Conservation (phyloP, 1,140 invertebrate species). For the Dermatophagoides farinae region DNA sequence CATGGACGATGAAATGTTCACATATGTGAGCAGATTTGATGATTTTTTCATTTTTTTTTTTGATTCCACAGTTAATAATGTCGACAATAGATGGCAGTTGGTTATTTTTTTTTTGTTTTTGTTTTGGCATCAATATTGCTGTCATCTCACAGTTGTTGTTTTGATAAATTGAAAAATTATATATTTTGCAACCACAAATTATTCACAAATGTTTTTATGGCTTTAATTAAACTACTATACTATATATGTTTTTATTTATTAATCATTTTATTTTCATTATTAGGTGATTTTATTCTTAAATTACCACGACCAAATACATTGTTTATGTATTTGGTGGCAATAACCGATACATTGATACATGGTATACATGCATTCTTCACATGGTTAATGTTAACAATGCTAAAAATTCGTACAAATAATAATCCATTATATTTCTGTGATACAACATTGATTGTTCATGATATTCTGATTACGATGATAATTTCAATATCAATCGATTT, state of each 20-base stretch:
- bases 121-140: no score
- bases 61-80: no score
- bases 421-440: not conserved
- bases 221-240: no score
- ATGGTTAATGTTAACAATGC: not conserved
- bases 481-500: not conserved
- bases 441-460: not conserved
- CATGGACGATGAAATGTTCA: no score
- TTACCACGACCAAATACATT: not conserved
- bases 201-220: no score
- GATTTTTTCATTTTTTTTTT: no score
- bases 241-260: not conserved
- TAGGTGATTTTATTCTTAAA: not conserved
- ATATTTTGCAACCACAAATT: no score
- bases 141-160: no score
- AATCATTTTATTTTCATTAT: not conserved
- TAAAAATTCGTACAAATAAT: not conserved
- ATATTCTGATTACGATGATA: not conserved
- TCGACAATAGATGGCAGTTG: no score
- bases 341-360: not conserved
- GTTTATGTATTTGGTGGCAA: not conserved
- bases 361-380: not conserved
- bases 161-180: no score
- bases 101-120: not conserved
- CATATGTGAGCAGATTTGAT: no score